Conservation (phyloP, 1,140 invertebrate species). For the Himalopsyche phryganea region DNA sequence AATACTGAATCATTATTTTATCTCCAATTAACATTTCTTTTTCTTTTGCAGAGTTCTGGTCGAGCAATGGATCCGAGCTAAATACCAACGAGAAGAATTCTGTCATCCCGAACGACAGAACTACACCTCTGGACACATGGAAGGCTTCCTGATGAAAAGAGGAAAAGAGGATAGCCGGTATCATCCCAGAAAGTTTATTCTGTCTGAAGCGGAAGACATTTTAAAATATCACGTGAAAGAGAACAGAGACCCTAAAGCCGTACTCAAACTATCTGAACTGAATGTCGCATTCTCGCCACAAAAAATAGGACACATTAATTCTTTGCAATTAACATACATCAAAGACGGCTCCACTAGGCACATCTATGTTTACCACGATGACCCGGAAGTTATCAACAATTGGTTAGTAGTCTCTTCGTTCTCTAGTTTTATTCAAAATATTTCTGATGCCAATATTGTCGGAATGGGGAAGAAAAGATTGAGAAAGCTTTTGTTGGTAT, state of each 20-base stretch:
- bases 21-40: too few species aligned
- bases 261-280: conserved; percentile 75
- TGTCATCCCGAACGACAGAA: conserved; percentile 70
- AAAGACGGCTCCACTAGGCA: conserved; percentile 80
- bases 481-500: too few species aligned
- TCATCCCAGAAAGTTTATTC: conserved; percentile 77
- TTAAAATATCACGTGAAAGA: conserved; percentile 85
- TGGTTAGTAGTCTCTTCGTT: conserved; percentile 54
- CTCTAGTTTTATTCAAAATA: too few species aligned
- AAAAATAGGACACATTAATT: conserved; percentile 78
- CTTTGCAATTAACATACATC: conserved; percentile 78
- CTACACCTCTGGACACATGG: conserved; percentile 76
- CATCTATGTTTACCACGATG: conserved; percentile 83
- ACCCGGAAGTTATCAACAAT: conserved; percentile 78
- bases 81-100: conserved; percentile 88
- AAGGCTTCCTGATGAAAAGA: conserved; percentile 84
- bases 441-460: too few species aligned
- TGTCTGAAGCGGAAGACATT: conserved; percentile 75
- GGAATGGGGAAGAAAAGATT: too few species aligned
- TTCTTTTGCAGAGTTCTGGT: conserved; percentile 66
- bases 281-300: conserved; percentile 82
- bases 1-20: too few species aligned
- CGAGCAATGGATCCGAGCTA: conserved; percentile 88
- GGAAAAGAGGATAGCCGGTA: conserved; percentile 83
- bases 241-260: conserved; percentile 78